phyloP scores from a whole-genome alignment of 2,113 vertebrate species.

The Ameiurus melas region DNA sequence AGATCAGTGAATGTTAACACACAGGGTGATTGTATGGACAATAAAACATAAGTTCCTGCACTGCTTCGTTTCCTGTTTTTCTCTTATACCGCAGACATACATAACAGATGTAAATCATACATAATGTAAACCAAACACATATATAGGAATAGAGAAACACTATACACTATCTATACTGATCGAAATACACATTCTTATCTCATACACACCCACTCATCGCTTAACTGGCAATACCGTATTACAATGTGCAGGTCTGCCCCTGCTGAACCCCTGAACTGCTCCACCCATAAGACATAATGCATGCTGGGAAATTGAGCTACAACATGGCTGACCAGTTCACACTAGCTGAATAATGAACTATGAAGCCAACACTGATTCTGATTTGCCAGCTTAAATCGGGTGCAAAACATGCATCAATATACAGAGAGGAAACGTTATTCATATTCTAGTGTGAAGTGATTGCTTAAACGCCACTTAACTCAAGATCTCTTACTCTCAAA shows the following conservation, averaged over 20 bases:
- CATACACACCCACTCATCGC: neutral
- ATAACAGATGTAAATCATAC: neutral
- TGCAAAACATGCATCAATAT: neutral
- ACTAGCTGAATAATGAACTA: neutral
- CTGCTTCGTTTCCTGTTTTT: neutral
- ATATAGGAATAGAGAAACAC: slow-evolving; percentile 19
- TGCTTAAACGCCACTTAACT: neutral
- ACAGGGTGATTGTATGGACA: neutral
- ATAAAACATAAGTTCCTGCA: neutral
- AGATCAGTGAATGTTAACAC: slow-evolving; percentile 55
- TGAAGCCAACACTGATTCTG: neutral
- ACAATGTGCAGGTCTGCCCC: neutral
- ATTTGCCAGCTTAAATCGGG: neutral
- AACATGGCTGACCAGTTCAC: neutral
- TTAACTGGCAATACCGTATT: neutral
- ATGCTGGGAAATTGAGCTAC: slow-evolving; percentile 21
- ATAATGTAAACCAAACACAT: neutral
- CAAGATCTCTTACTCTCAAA: neutral
- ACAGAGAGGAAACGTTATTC: neutral
- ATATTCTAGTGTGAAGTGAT: neutral
- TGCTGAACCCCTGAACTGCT: neutral
- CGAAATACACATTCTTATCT: slow-evolving; percentile 10
- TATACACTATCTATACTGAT: neutral
- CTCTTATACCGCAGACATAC: slow-evolving; percentile 48
- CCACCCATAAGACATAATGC: neutral